Conservation (phyloP, 2,888 invertebrate species). For the Buathra laborator region DNA sequence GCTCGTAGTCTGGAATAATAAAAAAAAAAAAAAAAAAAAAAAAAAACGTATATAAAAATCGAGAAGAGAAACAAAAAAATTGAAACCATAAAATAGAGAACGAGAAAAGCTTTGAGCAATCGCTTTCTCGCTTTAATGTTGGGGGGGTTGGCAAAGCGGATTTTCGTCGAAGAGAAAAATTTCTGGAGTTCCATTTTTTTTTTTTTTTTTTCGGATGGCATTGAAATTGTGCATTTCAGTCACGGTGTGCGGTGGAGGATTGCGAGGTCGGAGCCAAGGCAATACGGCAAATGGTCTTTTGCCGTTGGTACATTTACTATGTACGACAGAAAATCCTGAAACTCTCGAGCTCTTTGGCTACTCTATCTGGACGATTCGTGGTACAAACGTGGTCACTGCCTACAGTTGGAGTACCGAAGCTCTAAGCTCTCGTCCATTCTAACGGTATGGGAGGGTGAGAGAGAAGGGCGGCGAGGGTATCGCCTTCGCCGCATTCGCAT, state of each 20-base stretch:
- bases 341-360: not conserved
- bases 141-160: not conserved
- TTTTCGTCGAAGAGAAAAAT: not conserved
- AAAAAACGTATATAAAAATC: not conserved
- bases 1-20: constrained; percentile 86
- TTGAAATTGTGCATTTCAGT: not conserved
- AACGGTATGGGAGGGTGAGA: too few species aligned
- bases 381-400: not conserved
- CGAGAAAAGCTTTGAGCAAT: constrained; percentile 8
- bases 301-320: not conserved
- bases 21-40: constrained; percentile 1
- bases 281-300: constrained; percentile 6
- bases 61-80: not conserved
- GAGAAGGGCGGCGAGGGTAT: too few species aligned
- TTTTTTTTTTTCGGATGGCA: not conserved
- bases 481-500: not conserved
- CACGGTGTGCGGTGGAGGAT: not conserved
- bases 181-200: not conserved
- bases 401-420: not conserved
- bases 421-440: not conserved
- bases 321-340: not conserved
- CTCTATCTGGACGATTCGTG: not conserved
- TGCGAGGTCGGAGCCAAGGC: not conserved
- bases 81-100: not conserved
- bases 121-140: not conserved